phyloP scores from a whole-genome alignment of 2,797 vertebrate genomes.

The Triplophysa yarkandensis region DNA sequence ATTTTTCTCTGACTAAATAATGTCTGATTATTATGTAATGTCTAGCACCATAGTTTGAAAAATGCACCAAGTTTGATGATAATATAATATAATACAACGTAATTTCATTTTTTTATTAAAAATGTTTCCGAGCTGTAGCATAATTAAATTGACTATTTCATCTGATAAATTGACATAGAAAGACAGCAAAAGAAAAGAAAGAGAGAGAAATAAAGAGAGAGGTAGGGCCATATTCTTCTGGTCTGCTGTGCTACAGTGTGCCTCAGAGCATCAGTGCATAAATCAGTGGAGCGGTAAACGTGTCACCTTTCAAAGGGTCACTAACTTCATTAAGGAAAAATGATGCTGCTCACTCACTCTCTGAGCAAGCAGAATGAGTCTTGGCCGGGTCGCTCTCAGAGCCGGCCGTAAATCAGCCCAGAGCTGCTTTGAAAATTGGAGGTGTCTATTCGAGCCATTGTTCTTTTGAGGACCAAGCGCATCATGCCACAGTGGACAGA shows the following conservation, averaged over 20 bases:
- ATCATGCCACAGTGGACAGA: conserved; percentile 59
- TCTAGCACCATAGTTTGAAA: neutral
- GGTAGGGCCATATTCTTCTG: conserved; percentile 55
- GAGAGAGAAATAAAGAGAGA: conserved; percentile 34
- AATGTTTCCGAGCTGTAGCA: too few relatives aligned
- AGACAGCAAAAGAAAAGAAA: neutral
- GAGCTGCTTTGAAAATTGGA: conserved; percentile 63
- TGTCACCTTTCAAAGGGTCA: conserved; percentile 85
- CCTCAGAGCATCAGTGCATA: conserved; percentile 76
- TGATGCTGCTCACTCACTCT: conserved; percentile 75
- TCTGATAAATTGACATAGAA: too few relatives aligned
- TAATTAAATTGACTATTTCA: too few relatives aligned
- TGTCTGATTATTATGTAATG: neutral
- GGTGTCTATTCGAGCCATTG: conserved; percentile 64
- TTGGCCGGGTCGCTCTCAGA: conserved; percentile 63
- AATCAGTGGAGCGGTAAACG: conserved; percentile 80
- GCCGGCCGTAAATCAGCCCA: conserved; percentile 67
- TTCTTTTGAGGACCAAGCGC: conserved; percentile 64
- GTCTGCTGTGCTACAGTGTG: conserved; percentile 75
- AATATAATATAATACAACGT: neutral
- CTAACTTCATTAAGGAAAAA: conserved; percentile 84
- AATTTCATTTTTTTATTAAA: neutral
- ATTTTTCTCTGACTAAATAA: too few relatives aligned
- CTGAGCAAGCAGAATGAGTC: conserved; percentile 70
- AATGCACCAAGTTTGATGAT: neutral